phyloP scores from a whole-genome alignment of 2,113 vertebrate genomes.

The Micromys minutus region DNA sequence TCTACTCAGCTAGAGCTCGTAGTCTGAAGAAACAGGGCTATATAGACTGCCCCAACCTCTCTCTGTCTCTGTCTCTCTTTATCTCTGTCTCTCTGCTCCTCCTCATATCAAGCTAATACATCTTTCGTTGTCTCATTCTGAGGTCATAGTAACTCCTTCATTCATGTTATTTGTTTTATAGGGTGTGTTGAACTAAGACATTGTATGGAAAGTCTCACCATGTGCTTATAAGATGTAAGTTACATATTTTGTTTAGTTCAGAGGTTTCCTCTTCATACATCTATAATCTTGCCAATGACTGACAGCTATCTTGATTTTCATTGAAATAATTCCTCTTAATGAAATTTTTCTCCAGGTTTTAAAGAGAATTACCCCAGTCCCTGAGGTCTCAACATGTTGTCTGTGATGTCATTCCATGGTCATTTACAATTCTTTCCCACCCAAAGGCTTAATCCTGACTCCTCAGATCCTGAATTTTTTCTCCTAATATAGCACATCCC shows the following conservation, averaged over 20 bases:
- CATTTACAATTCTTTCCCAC: background rate
- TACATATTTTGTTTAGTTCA: background rate
- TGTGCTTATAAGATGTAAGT: too few species aligned
- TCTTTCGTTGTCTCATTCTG: background rate
- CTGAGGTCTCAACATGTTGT: background rate
- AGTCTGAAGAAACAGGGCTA: background rate
- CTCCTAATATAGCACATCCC: background rate
- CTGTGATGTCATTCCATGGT: background rate
- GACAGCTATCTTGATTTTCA: background rate
- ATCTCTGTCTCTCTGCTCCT: background rate
- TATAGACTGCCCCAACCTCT: rapidly evolving
- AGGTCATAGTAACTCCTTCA: too few species aligned
- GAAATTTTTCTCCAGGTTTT: background rate
- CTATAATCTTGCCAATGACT: background rate
- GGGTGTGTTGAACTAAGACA: background rate
- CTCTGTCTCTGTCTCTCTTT: background rate
- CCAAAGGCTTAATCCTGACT: background rate
- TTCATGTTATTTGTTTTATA: too few species aligned
- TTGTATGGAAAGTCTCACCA: background rate
- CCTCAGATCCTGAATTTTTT: background rate
- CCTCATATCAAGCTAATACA: background rate
- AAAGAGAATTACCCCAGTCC: background rate
- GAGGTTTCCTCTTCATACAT: background rate
- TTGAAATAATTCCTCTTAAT: background rate
- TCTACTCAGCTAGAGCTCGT: background rate